These are phyloP conservation scores for Hydropsyche tenuis DNA, from an alignment of 1,140 invertebrate species.

Conservation along the genomic window DNA sequence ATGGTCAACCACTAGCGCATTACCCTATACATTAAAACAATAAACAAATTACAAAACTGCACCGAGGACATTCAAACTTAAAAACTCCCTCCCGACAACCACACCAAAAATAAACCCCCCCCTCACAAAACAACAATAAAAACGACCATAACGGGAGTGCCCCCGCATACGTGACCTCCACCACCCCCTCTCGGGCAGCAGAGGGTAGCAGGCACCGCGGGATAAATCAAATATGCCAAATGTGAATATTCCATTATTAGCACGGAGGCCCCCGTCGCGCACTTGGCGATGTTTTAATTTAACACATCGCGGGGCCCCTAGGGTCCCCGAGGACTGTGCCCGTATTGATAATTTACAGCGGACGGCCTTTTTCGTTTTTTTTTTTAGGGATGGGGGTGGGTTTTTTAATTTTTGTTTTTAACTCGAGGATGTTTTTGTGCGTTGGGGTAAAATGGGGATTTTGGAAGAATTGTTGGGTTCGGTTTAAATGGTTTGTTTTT, in stretches of 20 bases:
- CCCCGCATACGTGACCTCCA: background rate
- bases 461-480: too few species aligned
- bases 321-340: constrained; percentile 11
- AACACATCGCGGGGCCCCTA: constrained; percentile 46
- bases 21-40: too few species aligned
- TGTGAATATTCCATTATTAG: constrained; percentile 51
- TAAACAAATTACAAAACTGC: too few species aligned
- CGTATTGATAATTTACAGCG: constrained; percentile 50
- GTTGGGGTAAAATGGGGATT: too few species aligned
- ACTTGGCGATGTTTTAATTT: constrained; percentile 51
- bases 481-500: too few species aligned
- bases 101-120: too few species aligned
- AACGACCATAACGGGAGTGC: background rate
- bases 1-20: too few species aligned
- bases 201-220: constrained; percentile 40
- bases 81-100: too few species aligned
- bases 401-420: constrained; percentile 28
- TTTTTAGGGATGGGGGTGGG: too few species aligned
- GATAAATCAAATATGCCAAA: constrained; percentile 51
- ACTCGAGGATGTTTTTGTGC: constrained; percentile 21
- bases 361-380: constrained; percentile 32
- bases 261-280: constrained; percentile 14
- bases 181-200: background rate
- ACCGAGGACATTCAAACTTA: too few species aligned
- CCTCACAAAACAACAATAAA: too few species aligned